Percentiles rank a stretch among this genome's conserved stretches.
Conservation (phyloP, 2,888 invertebrate genomes). For the Meiosimyza decipiens region DNA sequence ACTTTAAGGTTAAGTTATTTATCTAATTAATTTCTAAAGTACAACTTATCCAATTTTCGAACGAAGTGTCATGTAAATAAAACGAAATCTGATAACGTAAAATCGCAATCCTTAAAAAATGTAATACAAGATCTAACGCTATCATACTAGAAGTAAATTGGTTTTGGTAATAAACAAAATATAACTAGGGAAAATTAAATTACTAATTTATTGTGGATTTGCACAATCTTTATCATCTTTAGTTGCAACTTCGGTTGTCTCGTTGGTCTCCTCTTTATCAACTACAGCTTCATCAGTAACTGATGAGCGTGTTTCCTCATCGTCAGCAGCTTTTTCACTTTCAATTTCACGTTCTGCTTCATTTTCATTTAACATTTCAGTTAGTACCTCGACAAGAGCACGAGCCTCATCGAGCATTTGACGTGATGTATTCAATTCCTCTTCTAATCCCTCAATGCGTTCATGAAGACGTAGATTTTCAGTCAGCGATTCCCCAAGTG, state of each 20-base stretch:
- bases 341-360: constrained; percentile 67
- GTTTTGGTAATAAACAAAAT: too few relatives aligned
- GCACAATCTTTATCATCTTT: neutral
- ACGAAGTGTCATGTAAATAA: too few relatives aligned
- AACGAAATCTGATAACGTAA: too few relatives aligned
- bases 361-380: constrained; percentile 75
- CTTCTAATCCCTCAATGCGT: constrained; percentile 66
- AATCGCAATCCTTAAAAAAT: too few relatives aligned
- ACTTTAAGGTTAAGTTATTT: too few relatives aligned
- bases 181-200: too few relatives aligned
- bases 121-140: too few relatives aligned
- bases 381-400: constrained; percentile 79
- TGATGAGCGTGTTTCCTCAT: constrained; percentile 20
- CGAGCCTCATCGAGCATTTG: constrained; percentile 82
- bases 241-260: neutral
- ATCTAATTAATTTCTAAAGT: too few relatives aligned
- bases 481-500: constrained; percentile 77
- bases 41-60: too few relatives aligned
- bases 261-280: constrained; percentile 8
- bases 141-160: too few relatives aligned
- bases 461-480: constrained; percentile 76
- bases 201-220: neutral
- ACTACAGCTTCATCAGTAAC: constrained; percentile 33
- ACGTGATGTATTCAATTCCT: constrained; percentile 75
- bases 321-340: constrained; percentile 20